Conservation (phyloP, 2,888 invertebrate species). For the Caenorhabditis uteleia region DNA sequence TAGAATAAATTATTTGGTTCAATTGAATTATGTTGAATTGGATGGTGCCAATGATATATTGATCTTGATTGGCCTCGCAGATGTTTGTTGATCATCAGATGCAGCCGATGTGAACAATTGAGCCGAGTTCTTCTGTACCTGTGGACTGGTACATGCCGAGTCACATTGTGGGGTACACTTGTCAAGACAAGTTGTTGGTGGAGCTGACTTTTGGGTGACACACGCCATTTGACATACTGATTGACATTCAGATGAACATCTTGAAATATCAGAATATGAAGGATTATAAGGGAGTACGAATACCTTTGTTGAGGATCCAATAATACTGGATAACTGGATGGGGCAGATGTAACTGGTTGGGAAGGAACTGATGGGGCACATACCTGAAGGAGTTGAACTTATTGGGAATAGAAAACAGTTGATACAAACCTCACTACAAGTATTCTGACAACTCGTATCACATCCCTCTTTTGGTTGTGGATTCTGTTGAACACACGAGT, state of each 20-base stretch:
- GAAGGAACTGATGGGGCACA: conserved; percentile 36
- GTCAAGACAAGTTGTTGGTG: conserved; percentile 39
- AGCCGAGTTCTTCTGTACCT: conserved; percentile 47
- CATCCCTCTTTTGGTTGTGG: conserved; percentile 43
- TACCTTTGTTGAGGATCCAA: conserved; percentile 46
- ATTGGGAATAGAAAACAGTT: neutral
- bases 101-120: conserved; percentile 39
- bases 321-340: conserved; percentile 42
- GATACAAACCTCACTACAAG: conserved; percentile 34
- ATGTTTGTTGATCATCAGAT: conserved; percentile 8
- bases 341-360: conserved; percentile 29
- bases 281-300: neutral
- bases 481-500: conserved; percentile 30
- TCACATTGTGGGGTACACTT: conserved; percentile 48
- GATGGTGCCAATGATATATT: conserved; percentile 21
- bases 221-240: conserved; percentile 50
- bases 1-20: conserved; percentile 2
- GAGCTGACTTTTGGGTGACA: conserved; percentile 37
- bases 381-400: conserved; percentile 12
- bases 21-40: conserved; percentile 6
- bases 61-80: conserved; percentile 16
- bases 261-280: conserved; percentile 9
- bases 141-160: conserved; percentile 36
- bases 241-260: conserved; percentile 51
- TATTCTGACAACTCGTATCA: conserved; percentile 33